Evolutionary conservation across 2,113 vertebrate species (phyloP).

Genomic region (Scopus umbretta): DNA sequence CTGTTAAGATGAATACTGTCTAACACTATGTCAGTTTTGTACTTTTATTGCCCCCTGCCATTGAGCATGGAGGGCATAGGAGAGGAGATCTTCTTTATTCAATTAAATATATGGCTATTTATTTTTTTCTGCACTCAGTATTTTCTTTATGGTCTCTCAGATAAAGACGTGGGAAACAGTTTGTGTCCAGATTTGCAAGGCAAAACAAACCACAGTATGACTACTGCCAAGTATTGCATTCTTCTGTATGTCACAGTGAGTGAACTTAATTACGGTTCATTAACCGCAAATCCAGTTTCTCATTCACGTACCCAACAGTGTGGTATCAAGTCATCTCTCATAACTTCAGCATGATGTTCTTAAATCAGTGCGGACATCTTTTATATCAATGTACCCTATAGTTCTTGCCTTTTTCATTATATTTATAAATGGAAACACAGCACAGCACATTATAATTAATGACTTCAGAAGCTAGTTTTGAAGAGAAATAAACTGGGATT

Average conservation of each 20-base stretch:
- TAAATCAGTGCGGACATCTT: slow-evolving; percentile 8
- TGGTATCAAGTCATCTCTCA: slow-evolving; percentile 40
- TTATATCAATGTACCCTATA: not conserved
- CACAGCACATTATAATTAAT: not conserved
- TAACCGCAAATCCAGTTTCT: slow-evolving; percentile 39
- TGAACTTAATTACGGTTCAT: slow-evolving; percentile 57
- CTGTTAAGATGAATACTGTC: not conserved
- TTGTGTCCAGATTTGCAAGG: slow-evolving; percentile 30
- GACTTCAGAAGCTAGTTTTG: not conserved
- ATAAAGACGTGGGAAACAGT: slow-evolving; percentile 28
- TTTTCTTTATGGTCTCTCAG: not conserved
- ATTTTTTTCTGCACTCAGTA: not conserved
- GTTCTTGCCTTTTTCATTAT: not conserved
- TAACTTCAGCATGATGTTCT: slow-evolving; percentile 36
- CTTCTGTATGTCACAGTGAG: slow-evolving; percentile 49
- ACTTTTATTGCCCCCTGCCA: not conserved
- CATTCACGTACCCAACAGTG: slow-evolving; percentile 14
- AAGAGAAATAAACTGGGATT: not conserved
- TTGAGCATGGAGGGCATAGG: not conserved
- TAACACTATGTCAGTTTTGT: not conserved
- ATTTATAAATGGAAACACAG: not conserved
- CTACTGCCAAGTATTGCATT: slow-evolving; percentile 25
- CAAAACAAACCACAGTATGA: slow-evolving; percentile 33
- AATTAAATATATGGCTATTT: not conserved
- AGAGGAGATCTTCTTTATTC: not conserved